Percentiles rank a stretch among this genome's conserved stretches.
phyloP scores from a whole-genome alignment of 2,888 invertebrate species.

The Sinotaia quadrata region DNA sequence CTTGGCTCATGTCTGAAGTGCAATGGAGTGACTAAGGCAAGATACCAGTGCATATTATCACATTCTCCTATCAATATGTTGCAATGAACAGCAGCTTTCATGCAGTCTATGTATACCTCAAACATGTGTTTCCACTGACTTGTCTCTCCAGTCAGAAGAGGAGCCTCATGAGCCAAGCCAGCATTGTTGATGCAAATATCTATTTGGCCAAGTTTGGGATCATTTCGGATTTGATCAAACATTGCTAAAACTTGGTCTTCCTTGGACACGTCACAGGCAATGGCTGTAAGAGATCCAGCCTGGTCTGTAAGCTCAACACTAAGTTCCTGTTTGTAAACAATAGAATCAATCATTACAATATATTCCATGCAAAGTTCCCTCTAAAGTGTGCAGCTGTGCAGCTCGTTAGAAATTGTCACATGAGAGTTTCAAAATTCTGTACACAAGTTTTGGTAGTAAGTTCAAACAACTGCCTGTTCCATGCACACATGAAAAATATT shows the following conservation, averaged over 20 bases:
- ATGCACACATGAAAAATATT: too few relatives aligned
- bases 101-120: constrained; percentile 48
- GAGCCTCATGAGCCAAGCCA: constrained; percentile 72
- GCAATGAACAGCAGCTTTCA: not conserved
- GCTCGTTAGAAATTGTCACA: too few relatives aligned
- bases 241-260: constrained; percentile 76
- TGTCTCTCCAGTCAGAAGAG: constrained; percentile 65
- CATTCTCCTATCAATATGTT: not conserved
- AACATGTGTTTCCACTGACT: constrained; percentile 62
- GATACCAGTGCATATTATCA: not conserved
- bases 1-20: too few relatives aligned
- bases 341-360: not conserved
- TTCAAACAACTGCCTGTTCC: too few relatives aligned
- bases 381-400: too few relatives aligned
- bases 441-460: too few relatives aligned
- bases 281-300: constrained; percentile 50
- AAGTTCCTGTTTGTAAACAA: constrained; percentile 9
- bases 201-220: constrained; percentile 73
- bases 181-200: constrained; percentile 79
- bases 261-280: constrained; percentile 75
- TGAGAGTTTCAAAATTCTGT: too few relatives aligned
- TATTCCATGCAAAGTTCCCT: too few relatives aligned
- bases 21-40: too few relatives aligned
- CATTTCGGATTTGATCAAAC: constrained; percentile 74
- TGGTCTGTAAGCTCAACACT: not conserved